A percentile compares a stretch with the other conserved stretches of the same genome.
Evolutionary conservation across 2,797 vertebrate species (phyloP).

Genomic region (Sebastes vulpes): DNA sequence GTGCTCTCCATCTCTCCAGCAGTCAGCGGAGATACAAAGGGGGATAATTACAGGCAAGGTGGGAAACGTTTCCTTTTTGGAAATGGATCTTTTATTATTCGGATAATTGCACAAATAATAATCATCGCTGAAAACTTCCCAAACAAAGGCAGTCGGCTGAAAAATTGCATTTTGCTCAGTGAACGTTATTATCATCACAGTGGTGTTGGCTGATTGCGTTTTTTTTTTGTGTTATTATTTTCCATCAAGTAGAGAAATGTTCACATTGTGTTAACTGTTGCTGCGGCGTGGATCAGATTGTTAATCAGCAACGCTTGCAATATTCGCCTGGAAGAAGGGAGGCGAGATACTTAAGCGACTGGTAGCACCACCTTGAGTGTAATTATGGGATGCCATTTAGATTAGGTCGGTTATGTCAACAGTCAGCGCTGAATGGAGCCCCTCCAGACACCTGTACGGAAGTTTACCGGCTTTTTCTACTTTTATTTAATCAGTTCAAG

Average conservation of each 20-base stretch:
- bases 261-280: constrained; percentile 63
- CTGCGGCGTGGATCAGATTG: constrained; percentile 53
- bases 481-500: constrained; percentile 53
- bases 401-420: constrained; percentile 38
- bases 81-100: constrained; percentile 62
- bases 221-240: constrained; percentile 60
- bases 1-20: constrained; percentile 29
- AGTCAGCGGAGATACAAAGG: constrained; percentile 7
- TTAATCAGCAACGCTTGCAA: constrained; percentile 50
- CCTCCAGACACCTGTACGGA: constrained; percentile 28
- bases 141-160: constrained; percentile 78
- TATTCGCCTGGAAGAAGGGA: constrained; percentile 19
- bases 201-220: constrained; percentile 57
- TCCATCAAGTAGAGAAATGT: constrained; percentile 65
- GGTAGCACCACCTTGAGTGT: constrained; percentile 27
- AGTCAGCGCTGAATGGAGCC: constrained; percentile 35
- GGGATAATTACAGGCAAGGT: constrained; percentile 52
- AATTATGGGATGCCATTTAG: constrained; percentile 38
- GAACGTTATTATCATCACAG: constrained; percentile 69
- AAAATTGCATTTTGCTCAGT: constrained; percentile 76
- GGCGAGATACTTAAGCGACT: constrained; percentile 34
- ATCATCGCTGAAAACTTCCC: constrained; percentile 64
- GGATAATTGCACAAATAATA: constrained; percentile 77
- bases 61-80: constrained; percentile 48
- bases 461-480: constrained; percentile 27